Evolutionary conservation across 1,140 invertebrate species (phyloP).

Genomic region (Liolophura sinensis): DNA sequence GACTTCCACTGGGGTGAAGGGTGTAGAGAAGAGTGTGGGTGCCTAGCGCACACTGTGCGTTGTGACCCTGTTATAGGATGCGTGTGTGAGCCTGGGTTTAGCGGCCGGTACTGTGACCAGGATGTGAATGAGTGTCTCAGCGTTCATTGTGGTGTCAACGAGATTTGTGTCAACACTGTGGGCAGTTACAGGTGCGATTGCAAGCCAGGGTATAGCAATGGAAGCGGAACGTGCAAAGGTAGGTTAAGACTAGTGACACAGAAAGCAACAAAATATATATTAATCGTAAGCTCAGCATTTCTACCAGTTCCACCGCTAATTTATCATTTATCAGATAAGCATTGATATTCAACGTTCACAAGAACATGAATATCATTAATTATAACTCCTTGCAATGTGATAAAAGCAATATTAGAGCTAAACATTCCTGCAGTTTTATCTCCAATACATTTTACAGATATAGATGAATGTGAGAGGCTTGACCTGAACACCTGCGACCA

Average conservation of each 20-base stretch:
- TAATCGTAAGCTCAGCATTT: background rate
- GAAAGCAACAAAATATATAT: background rate
- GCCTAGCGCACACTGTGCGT: background rate
- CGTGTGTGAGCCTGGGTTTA: background rate
- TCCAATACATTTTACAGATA: background rate
- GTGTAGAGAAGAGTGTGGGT: background rate
- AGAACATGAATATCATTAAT: too few relatives aligned
- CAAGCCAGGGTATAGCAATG: background rate
- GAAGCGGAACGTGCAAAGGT: background rate
- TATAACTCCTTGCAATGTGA: background rate
- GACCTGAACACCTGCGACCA: slow-evolving; percentile 1
- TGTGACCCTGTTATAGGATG: background rate
- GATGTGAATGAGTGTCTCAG: background rate
- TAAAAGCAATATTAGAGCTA: background rate
- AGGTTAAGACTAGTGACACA: background rate
- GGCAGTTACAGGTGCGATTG: background rate
- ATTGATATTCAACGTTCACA: background rate
- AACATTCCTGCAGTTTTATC: background rate
- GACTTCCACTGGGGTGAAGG: background rate
- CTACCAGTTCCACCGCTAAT: background rate
- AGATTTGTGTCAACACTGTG: background rate
- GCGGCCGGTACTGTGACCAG: background rate
- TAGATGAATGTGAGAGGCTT: background rate
- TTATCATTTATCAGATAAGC: background rate
- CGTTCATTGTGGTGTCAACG: background rate